These are phyloP conservation scores for Peromyscus maniculatus DNA, from an alignment of 2,113 vertebrate genomes.

Conservation along the genomic window DNA sequence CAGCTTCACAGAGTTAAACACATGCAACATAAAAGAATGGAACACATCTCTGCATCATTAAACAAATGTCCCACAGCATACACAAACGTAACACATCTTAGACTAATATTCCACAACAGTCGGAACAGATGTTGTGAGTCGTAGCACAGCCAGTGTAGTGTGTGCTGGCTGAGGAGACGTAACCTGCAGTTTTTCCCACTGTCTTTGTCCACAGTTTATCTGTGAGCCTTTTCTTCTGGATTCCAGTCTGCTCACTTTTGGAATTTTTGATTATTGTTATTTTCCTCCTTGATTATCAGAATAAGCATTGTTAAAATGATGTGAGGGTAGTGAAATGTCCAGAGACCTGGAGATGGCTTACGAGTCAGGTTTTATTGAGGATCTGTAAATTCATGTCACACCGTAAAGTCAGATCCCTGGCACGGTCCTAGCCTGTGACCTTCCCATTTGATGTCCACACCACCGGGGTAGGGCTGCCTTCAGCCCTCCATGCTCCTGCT, in stretches of 20 bases:
- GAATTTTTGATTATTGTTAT: not conserved
- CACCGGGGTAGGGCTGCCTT: constrained; percentile 5
- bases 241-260: not conserved
- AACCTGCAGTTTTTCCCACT: not conserved
- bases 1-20: not conserved
- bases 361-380: constrained; percentile 43
- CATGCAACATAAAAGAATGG: not conserved
- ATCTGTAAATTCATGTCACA: not conserved
- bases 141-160: not conserved
- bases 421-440: not conserved
- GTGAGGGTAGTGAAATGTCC: not conserved
- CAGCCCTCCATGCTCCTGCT: constrained; percentile 1
- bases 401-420: constrained; percentile 16
- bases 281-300: not conserved
- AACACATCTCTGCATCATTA: not conserved
- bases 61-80: not conserved
- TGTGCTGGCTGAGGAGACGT: not conserved
- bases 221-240: not conserved
- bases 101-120: not conserved
- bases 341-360: not conserved
- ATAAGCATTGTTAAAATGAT: not conserved
- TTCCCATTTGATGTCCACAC: constrained; percentile 35
- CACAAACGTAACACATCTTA: not conserved
- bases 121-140: not conserved
- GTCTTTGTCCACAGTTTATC: not conserved